Percentiles rank a stretch among this genome's conserved stretches.
phyloP scores from a whole-genome alignment of 2,113 vertebrate species.

The Rattus norvegicus region GRCr8 NC_086020.1:241666001-241666500 shows the following conservation, averaged over 20 bases:
- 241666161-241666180: not conserved
- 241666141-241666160: not conserved
- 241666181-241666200: not conserved
- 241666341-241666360: no score
- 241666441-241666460: not conserved
- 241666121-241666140: not conserved
- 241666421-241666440: not conserved
- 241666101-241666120: not conserved
- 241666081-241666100: not conserved
- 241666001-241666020: not conserved
- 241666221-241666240: not conserved
- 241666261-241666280: not conserved
- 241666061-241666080: not conserved
- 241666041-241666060: not conserved
- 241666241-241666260: not conserved
- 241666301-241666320: not conserved
- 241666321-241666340: not conserved
- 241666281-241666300: not conserved
- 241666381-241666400: not conserved
- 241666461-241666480: not conserved
- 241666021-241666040: not conserved
- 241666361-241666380: not conserved
- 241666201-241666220: not conserved
- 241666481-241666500: not conserved
- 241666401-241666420: not conserved